Conservation (phyloP, 2,113 vertebrate genomes). For the Larimichthys polyactis region DNA sequence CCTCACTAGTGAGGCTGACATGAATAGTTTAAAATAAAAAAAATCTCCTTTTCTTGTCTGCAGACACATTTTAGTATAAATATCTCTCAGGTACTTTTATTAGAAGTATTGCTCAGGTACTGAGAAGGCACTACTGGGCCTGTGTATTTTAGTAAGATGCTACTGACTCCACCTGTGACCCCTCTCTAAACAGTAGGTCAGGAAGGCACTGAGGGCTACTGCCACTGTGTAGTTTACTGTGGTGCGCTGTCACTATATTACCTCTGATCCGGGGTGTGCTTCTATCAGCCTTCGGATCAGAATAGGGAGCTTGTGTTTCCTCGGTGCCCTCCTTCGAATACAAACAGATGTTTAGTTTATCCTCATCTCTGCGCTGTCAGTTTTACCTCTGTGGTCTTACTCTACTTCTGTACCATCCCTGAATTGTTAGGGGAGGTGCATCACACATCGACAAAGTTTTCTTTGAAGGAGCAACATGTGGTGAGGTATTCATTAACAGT, state of each 20-base stretch:
- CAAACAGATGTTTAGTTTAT: constrained; percentile 36
- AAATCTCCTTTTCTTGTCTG: neutral
- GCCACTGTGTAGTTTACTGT: constrained; percentile 39
- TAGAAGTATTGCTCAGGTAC: constrained; percentile 5
- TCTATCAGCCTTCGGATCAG: constrained; percentile 33
- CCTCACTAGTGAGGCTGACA: neutral
- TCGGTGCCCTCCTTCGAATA: constrained; percentile 1
- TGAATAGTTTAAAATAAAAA: neutral
- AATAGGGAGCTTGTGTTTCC: constrained; percentile 4
- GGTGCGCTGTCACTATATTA: constrained; percentile 36
- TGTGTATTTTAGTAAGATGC: constrained; percentile 49
- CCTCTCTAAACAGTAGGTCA: constrained; percentile 50
- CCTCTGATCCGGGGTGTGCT: constrained; percentile 35
- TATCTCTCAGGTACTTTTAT: neutral
- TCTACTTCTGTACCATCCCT: constrained; percentile 4
- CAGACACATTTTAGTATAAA: neutral
- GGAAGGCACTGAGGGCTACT: constrained; percentile 32
- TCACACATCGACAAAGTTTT: constrained; percentile 44
- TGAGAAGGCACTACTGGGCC: constrained; percentile 16
- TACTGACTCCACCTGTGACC: constrained; percentile 58
- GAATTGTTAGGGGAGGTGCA: constrained; percentile 32
- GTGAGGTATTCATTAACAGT: constrained; percentile 60
- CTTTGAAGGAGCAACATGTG: constrained; percentile 58
- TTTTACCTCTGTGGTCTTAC: constrained; percentile 11
- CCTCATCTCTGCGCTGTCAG: constrained; percentile 27